phyloP scores from a whole-genome alignment of 1,140 invertebrate species.

The Drosophila nikananu region DNA sequence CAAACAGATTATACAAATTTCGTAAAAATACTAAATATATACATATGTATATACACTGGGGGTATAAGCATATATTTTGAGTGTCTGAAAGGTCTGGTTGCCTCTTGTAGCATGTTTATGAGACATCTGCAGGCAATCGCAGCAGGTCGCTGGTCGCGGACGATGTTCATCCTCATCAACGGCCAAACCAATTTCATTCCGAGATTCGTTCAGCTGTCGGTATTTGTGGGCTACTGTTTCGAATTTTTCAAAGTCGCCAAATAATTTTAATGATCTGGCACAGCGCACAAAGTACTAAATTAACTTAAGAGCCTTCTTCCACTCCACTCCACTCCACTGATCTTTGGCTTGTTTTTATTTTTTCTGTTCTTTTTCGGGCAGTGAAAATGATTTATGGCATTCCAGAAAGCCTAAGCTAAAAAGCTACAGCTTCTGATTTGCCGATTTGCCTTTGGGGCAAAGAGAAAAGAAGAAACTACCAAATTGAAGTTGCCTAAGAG shows the following conservation, averaged over 20 bases:
- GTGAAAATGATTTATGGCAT: slow-evolving; percentile 64
- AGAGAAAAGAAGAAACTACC: neutral
- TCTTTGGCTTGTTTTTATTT: neutral
- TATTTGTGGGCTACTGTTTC: slow-evolving; percentile 79
- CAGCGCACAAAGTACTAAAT: slow-evolving; percentile 59
- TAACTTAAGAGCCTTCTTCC: slow-evolving; percentile 62
- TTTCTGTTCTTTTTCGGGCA: slow-evolving; percentile 19
- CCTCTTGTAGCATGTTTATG: slow-evolving; percentile 43
- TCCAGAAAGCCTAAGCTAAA: slow-evolving; percentile 47
- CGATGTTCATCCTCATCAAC: slow-evolving; percentile 32
- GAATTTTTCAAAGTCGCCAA: slow-evolving; percentile 71
- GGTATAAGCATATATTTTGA: slow-evolving; percentile 8
- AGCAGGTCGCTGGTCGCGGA: slow-evolving; percentile 52
- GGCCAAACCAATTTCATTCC: slow-evolving; percentile 62
- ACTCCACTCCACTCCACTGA: slow-evolving; percentile 14
- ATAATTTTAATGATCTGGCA: slow-evolving; percentile 65
- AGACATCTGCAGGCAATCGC: slow-evolving; percentile 59
- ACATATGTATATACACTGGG: neutral
- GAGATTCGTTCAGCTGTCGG: slow-evolving; percentile 80
- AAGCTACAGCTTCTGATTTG: slow-evolving; percentile 49
- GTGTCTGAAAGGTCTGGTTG: slow-evolving; percentile 38
- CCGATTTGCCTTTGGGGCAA: slow-evolving; percentile 27
- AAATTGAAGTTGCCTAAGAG: neutral
- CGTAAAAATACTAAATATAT: slow-evolving; percentile 25
- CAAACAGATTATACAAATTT: slow-evolving; percentile 65